Percentiles rank a stretch among this genome's conserved stretches.
phyloP scores from a whole-genome alignment of 2,797 vertebrate genomes.

The Aythya fuligula region DNA sequence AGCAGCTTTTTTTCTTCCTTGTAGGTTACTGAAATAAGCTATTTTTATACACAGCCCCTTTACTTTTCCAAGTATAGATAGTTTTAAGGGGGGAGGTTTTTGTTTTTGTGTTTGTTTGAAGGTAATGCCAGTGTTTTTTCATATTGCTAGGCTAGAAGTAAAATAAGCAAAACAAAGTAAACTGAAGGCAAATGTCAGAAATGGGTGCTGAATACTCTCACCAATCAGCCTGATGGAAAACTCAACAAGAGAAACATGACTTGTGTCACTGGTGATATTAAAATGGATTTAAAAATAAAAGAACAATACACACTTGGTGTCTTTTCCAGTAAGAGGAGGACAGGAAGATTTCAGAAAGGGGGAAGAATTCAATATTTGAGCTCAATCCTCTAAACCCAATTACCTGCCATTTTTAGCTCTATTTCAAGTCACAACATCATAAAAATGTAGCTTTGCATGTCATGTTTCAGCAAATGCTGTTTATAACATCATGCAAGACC shows the following conservation, averaged over 20 bases:
- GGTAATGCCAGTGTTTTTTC: not conserved
- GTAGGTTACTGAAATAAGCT: not conserved
- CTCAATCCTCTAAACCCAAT: not conserved
- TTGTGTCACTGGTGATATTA: not conserved
- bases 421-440: conserved; percentile 3
- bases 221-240: conserved; percentile 2
- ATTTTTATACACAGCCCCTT: not conserved
- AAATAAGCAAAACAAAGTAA: not conserved
- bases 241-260: not conserved
- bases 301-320: not conserved
- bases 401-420: not conserved
- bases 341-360: not conserved
- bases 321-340: not conserved
- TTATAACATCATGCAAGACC: conserved; percentile 3
- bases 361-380: not conserved
- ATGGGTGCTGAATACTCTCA: not conserved
- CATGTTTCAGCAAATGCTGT: conserved; percentile 21
- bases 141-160: not conserved
- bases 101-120: not conserved
- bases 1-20: not conserved
- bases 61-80: not conserved
- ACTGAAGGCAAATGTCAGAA: conserved; percentile 16
- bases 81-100: not conserved
- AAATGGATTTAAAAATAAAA: not conserved
- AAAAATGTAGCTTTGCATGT: not conserved